Evolutionary conservation across 2,113 vertebrate genomes (phyloP).

Genomic region (Oryzias woworae): DNA sequence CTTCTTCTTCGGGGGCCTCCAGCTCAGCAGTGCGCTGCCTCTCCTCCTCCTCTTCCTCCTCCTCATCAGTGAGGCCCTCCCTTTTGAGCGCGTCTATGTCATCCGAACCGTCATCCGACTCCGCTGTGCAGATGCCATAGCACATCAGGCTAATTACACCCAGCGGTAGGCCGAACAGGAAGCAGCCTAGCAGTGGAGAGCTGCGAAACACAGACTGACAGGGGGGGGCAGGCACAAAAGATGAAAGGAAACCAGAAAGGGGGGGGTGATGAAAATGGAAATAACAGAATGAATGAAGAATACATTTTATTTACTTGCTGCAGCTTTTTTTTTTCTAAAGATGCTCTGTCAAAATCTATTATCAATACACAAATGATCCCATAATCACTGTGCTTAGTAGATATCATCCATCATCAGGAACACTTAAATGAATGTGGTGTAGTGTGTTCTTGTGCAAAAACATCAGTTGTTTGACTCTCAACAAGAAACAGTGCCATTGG

Average conservation of each 20-base stretch:
- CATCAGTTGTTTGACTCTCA: too few species aligned
- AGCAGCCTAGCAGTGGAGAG: constrained; percentile 94
- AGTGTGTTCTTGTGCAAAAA: too few species aligned
- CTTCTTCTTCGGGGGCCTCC: constrained; percentile 73
- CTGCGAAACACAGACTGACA: constrained; percentile 94
- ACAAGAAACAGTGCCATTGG: too few species aligned
- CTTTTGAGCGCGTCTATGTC: constrained; percentile 80
- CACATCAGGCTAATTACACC: constrained; percentile 99
- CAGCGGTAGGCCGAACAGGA: constrained; percentile 95
- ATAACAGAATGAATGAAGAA: background rate
- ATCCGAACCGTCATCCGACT: constrained; percentile 83
- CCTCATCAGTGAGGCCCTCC: constrained; percentile 81
- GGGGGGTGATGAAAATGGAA: background rate
- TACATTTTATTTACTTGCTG: too few species aligned
- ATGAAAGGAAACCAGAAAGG: constrained; percentile 17
- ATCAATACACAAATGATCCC: too few species aligned
- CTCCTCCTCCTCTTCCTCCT: constrained; percentile 79
- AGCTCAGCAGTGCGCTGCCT: constrained; percentile 68
- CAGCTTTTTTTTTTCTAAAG: too few species aligned
- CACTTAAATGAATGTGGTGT: too few species aligned
- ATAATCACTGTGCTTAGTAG: too few species aligned
- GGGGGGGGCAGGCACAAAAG: background rate
- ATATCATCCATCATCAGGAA: too few species aligned
- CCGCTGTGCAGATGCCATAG: constrained; percentile 95
- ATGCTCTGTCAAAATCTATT: too few species aligned